Percentiles rank a stretch among this genome's conserved stretches.
phyloP scores from a whole-genome alignment of 2,888 invertebrate species.

The Stenchaetothrips biformis region DNA sequence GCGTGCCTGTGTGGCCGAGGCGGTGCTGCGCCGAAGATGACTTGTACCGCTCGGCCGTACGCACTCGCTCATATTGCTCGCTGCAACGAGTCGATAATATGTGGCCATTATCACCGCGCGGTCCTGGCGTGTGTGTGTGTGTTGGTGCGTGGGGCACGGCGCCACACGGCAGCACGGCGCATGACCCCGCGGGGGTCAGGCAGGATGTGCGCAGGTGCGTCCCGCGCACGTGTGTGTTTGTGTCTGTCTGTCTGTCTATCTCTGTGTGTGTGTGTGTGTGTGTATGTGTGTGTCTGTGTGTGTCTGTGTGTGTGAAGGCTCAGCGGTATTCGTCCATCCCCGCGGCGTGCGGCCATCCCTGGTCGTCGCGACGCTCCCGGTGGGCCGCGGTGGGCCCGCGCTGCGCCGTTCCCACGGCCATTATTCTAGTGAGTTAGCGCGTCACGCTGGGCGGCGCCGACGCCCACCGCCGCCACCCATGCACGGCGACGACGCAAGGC shows the following conservation, averaged over 20 bases:
- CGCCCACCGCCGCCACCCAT: not conserved
- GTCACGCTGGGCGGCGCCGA: not conserved
- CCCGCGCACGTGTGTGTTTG: too few relatives aligned
- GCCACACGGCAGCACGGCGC: too few relatives aligned
- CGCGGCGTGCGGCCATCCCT: not conserved
- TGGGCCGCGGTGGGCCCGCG: not conserved
- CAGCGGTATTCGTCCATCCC: not conserved
- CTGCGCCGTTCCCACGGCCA: not conserved
- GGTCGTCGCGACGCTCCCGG: not conserved
- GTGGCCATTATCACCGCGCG: too few relatives aligned
- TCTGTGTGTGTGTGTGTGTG: too few relatives aligned
- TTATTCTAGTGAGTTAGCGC: conserved; percentile 12
- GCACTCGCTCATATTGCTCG: not conserved
- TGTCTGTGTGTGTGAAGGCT: too few relatives aligned
- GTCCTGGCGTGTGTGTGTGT: too few relatives aligned
- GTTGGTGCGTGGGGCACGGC: too few relatives aligned
- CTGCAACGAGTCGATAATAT: not conserved
- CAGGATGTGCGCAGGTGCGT: too few relatives aligned
- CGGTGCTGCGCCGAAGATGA: not conserved
- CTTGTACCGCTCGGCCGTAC: not conserved
- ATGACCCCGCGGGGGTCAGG: too few relatives aligned
- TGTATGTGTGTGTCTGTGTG: too few relatives aligned
- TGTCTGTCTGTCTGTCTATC: too few relatives aligned
- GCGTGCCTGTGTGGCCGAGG: not conserved
- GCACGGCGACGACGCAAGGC: not conserved